These are phyloP conservation scores for Brachionus rotundiformis DNA, from an alignment of 1,140 invertebrate genomes.

Conservation along the genomic window DNA sequence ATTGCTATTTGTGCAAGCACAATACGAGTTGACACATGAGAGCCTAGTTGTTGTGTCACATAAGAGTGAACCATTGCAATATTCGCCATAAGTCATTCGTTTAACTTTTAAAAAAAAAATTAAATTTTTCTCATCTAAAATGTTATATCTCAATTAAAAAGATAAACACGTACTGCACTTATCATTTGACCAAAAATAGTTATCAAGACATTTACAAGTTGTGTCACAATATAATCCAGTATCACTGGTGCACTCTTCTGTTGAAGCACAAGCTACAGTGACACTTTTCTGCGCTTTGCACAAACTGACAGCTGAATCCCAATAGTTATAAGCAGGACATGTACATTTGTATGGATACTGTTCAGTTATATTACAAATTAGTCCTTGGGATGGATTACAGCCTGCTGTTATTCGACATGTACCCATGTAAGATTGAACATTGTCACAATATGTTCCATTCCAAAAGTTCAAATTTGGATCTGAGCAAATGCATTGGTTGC, in stretches of 20 bases:
- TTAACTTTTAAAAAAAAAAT: neutral
- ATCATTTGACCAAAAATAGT: slow-evolving; percentile 14
- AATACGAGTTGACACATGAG: neutral
- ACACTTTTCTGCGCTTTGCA: neutral
- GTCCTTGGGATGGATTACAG: neutral
- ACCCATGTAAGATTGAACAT: slow-evolving; percentile 29
- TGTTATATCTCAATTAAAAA: too few relatives aligned
- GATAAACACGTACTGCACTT: neutral
- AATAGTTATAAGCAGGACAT: slow-evolving; percentile 1
- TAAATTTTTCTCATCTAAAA: too few relatives aligned
- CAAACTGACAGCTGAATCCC: neutral
- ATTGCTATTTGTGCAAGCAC: neutral
- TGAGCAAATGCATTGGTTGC: neutral
- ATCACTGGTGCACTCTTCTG: neutral
- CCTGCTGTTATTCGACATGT: neutral
- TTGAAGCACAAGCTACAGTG: neutral
- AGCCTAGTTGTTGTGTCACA: neutral
- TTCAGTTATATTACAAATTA: slow-evolving; percentile 22
- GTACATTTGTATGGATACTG: slow-evolving; percentile 2
- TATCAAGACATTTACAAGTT: neutral
- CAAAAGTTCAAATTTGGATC: slow-evolving; percentile 18
- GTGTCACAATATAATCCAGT: neutral
- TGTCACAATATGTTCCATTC: slow-evolving; percentile 37
- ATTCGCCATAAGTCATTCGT: neutral
- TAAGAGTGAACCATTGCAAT: neutral